phyloP scores from a whole-genome alignment of 2,888 invertebrate species.

The Lasioglossum oenotherae region DNA sequence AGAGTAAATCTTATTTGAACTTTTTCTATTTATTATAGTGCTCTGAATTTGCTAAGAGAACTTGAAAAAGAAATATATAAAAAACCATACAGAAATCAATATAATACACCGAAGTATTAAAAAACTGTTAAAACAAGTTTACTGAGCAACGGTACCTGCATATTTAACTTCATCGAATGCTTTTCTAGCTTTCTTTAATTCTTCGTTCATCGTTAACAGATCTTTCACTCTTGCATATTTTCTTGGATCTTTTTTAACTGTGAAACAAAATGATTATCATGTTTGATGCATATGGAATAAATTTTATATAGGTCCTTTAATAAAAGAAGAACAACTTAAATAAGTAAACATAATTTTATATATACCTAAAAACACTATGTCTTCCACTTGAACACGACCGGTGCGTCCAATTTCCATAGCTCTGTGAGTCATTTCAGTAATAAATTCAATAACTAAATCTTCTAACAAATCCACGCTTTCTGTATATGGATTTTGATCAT shows the following conservation, averaged over 20 bases:
- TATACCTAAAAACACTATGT: slow-evolving; percentile 91
- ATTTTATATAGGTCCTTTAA: background rate
- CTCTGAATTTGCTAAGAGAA: slow-evolving; percentile 6
- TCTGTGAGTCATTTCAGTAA: slow-evolving; percentile 96
- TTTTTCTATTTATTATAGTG: slow-evolving; percentile 14
- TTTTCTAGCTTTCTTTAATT: slow-evolving; percentile 98
- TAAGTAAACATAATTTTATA: slow-evolving; percentile 1
- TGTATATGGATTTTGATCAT: slow-evolving; percentile 99
- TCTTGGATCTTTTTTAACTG: slow-evolving; percentile 97
- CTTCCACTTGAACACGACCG: slow-evolving; percentile 99
- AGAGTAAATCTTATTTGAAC: slow-evolving; percentile 26
- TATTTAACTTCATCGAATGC: slow-evolving; percentile 99
- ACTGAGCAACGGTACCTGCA: slow-evolving; percentile 89
- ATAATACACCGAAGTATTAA: slow-evolving; percentile 35
- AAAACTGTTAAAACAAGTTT: slow-evolving; percentile 63
- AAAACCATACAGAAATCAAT: slow-evolving; percentile 14
- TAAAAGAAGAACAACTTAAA: background rate
- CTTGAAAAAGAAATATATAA: slow-evolving; percentile 9
- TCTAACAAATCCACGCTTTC: slow-evolving; percentile 99
- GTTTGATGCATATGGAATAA: background rate
- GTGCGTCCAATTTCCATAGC: slow-evolving; percentile 98
- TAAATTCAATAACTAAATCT: slow-evolving; percentile 98
- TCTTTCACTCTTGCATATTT: slow-evolving; percentile 99
- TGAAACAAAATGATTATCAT: slow-evolving; percentile 77
- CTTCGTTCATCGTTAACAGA: slow-evolving; percentile 98